These are phyloP conservation scores for Dunckerocampus dactyliophorus DNA, from an alignment of 2,113 vertebrate species.

Conservation along the genomic window DNA sequence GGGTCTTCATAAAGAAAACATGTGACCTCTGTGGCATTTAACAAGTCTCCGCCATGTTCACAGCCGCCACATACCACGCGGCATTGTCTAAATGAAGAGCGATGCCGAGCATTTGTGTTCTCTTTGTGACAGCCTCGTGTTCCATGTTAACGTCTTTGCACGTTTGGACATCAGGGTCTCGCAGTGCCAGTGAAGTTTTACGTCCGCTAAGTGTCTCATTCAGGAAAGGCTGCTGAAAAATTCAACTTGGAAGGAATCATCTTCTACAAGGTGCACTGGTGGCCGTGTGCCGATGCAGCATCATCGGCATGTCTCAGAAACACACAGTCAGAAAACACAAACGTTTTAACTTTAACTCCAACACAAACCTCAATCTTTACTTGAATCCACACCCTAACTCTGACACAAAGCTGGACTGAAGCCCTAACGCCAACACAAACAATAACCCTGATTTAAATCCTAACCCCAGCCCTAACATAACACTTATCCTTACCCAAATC, in stretches of 20 bases:
- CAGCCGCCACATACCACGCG: slow-evolving; percentile 30
- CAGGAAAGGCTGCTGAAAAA: slow-evolving; percentile 41
- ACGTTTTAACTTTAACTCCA: background rate
- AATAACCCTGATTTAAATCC: background rate
- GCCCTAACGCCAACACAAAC: background rate
- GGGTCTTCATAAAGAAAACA: slow-evolving; percentile 18
- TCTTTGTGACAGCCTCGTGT: slow-evolving; percentile 63
- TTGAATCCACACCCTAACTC: background rate
- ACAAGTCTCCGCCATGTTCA: slow-evolving; percentile 42
- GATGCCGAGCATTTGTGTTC: no score
- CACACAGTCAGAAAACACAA: no score
- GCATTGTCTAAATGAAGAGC: no score
- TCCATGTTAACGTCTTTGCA: slow-evolving; percentile 78
- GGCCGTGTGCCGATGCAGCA: slow-evolving; percentile 34
- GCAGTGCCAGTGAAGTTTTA: slow-evolving; percentile 77
- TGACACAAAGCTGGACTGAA: background rate
- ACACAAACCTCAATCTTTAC: background rate
- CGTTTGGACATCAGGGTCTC: slow-evolving; percentile 69
- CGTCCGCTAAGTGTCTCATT: slow-evolving; percentile 63
- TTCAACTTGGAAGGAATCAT: slow-evolving; percentile 4
- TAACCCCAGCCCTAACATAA: no score
- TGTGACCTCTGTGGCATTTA: slow-evolving; percentile 42
- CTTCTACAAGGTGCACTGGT: slow-evolving; percentile 22
- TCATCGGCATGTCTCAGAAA: background rate
- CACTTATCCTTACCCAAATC: no score